phyloP scores from a whole-genome alignment of 2,797 vertebrate species.

The Rhabdophis nuchalis region DNA sequence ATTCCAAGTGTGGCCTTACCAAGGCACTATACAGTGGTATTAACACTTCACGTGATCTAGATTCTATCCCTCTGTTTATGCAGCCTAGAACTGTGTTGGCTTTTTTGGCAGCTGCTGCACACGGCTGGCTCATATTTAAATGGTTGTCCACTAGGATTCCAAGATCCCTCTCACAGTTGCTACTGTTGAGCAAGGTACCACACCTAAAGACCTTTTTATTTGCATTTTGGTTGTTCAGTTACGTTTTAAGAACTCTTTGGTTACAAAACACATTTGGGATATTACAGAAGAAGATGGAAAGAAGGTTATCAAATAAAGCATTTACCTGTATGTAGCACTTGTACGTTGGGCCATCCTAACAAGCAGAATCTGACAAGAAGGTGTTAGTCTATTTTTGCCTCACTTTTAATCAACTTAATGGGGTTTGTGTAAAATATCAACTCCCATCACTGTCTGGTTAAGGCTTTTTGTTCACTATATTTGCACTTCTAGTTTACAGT shows the following conservation, averaged over 20 bases:
- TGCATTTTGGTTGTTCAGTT: background rate
- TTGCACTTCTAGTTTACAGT: background rate
- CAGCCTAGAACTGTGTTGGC: no score
- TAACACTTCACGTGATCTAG: no score
- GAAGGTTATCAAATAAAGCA: background rate
- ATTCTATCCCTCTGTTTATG: no score
- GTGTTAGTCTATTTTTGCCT: background rate
- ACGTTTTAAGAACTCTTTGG: background rate
- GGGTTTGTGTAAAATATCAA: background rate
- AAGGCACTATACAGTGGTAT: no score
- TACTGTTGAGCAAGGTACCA: no score
- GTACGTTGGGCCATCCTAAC: background rate
- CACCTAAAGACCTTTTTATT: background rate
- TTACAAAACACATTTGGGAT: background rate
- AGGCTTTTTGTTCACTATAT: background rate
- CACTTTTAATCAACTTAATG: background rate
- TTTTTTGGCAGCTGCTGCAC: no score
- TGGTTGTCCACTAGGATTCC: no score
- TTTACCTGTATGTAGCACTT: background rate
- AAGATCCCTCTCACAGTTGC: no score
- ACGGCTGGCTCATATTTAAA: no score
- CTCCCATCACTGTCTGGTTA: background rate
- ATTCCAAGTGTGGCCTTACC: no score
- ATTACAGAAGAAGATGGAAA: background rate
- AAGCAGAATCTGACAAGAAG: background rate